Conservation (phyloP, 2,888 invertebrate species). For the Nemotelus pantherinus region DNA sequence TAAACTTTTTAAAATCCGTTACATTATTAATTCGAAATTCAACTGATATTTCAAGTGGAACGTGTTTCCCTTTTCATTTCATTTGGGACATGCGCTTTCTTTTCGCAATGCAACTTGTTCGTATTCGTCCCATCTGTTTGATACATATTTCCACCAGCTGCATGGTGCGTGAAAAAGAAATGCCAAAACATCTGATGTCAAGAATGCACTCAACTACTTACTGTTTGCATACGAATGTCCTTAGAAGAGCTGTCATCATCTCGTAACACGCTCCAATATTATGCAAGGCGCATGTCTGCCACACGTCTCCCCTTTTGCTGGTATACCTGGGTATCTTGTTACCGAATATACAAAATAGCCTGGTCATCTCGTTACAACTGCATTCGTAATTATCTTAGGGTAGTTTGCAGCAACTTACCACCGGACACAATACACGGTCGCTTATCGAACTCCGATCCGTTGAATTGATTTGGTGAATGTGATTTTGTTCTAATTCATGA, state of each 20-base stretch:
- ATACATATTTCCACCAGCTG: too few species aligned
- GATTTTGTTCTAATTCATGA: neutral
- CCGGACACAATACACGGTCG: neutral
- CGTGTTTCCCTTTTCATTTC: too few species aligned
- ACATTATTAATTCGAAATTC: too few species aligned
- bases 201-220: neutral
- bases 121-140: too few species aligned
- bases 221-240: neutral
- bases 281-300: conserved; percentile 3
- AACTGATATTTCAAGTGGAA: too few species aligned
- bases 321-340: conserved; percentile 1
- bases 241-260: conserved; percentile 8
- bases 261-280: neutral
- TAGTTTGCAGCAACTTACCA: neutral
- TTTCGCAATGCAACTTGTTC: too few species aligned
- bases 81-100: too few species aligned
- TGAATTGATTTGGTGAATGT: neutral
- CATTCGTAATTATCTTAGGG: conserved; percentile 22
- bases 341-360: conserved; percentile 21
- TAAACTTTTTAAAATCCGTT: too few species aligned
- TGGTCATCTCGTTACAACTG: conserved; percentile 26
- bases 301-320: neutral
- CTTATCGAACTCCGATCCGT: neutral
- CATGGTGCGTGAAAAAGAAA: neutral
- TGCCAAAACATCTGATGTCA: neutral